Evolutionary conservation across 2,797 vertebrate species (phyloP).

Genomic region (Scyliorhinus canicula): DNA sequence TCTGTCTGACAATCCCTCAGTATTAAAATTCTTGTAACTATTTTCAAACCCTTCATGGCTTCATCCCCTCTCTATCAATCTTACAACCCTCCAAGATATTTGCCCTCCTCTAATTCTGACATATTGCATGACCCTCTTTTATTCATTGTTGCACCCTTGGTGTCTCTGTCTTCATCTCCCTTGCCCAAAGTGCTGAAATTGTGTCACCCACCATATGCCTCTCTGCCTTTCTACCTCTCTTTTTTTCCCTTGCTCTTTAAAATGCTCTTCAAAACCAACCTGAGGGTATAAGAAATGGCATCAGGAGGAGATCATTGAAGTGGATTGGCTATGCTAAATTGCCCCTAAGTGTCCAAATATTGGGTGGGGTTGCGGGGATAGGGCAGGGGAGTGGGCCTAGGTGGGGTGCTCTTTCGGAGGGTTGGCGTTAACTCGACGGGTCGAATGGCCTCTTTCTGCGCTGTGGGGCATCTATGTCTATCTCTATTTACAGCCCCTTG

Average conservation of each 20-base stretch:
- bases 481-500: too few species aligned
- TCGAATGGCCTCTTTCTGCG: too few species aligned
- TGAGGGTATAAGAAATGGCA: background rate
- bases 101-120: background rate
- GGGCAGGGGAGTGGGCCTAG: too few species aligned
- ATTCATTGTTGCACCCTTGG: background rate
- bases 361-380: too few species aligned
- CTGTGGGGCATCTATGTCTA: too few species aligned
- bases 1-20: background rate
- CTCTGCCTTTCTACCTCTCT: background rate
- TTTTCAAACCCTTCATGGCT: background rate
- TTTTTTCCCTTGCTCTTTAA: background rate
- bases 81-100: background rate
- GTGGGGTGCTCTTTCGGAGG: too few species aligned
- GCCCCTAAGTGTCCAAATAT: too few species aligned
- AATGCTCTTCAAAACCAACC: background rate
- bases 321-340: too few species aligned
- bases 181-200: background rate
- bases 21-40: background rate
- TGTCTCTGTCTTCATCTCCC: background rate
- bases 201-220: background rate
- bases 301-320: background rate
- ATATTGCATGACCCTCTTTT: background rate
- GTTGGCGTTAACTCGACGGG: too few species aligned
- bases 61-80: background rate